phyloP scores from a whole-genome alignment of 2,888 invertebrate genomes.

The Apodemia hepburni region DNA sequence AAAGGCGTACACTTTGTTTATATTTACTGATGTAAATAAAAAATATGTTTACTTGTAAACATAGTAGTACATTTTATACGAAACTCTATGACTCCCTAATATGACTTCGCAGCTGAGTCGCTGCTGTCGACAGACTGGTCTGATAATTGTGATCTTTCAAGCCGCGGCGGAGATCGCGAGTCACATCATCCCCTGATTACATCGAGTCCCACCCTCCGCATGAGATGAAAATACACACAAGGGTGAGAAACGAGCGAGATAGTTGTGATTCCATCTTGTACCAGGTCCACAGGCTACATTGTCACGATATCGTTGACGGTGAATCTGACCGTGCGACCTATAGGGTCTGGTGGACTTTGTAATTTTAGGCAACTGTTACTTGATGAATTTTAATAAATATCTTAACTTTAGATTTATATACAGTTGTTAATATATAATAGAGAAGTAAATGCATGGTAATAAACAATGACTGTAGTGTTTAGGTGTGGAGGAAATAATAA shows the following conservation, averaged over 20 bases:
- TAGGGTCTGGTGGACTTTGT: conserved; percentile 16
- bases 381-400: background rate
- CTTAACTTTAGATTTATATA: no score
- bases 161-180: conserved; percentile 76
- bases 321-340: conserved; percentile 42
- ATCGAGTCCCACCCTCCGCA: conserved; percentile 75
- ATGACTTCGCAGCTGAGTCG: conserved; percentile 69
- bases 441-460: no score
- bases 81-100: conserved; percentile 46
- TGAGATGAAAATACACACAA: conserved; percentile 41
- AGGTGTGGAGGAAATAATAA: no score
- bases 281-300: conserved; percentile 78
- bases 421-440: no score
- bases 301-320: conserved; percentile 66
- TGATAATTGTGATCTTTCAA: conserved; percentile 79
- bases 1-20: conserved; percentile 2
- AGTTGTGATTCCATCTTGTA: conserved; percentile 83
- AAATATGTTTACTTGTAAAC: background rate
- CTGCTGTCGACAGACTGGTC: conserved; percentile 79
- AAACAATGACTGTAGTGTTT: no score
- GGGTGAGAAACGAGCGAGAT: conserved; percentile 47
- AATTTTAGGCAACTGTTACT: background rate
- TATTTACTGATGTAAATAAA: background rate
- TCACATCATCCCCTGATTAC: conserved; percentile 81
- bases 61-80: conserved; percentile 20